A percentile compares a stretch with the other conserved stretches of the same genome.
Evolutionary conservation across 2,797 vertebrate genomes (phyloP).

Genomic region (Helarctos malayanus): DNA sequence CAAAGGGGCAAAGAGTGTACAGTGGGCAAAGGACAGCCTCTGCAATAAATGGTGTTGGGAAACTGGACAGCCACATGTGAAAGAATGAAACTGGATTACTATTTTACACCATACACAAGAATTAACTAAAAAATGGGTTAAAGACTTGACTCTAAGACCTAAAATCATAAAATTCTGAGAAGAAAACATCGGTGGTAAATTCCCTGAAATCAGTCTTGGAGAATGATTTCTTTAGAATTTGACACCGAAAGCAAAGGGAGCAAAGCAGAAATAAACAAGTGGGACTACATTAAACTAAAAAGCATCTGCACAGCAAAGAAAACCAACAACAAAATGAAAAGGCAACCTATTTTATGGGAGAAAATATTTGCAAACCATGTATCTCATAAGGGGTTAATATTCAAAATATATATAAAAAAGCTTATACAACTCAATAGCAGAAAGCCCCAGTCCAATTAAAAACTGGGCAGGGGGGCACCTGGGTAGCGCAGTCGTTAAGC

Average conservation of each 20-base stretch:
- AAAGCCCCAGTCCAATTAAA: neutral
- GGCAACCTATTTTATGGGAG: neutral
- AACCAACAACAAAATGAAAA: neutral
- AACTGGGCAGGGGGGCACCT: neutral
- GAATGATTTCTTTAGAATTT: neutral
- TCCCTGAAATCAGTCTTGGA: neutral
- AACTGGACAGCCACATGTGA: neutral
- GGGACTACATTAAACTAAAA: neutral
- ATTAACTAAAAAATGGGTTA: neutral
- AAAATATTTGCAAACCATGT: neutral
- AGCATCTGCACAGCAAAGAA: neutral
- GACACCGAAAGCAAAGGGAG: neutral
- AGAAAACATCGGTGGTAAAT: neutral
- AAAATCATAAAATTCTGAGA: neutral
- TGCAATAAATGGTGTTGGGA: neutral
- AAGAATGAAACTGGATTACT: neutral
- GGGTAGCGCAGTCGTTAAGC: too few species aligned
- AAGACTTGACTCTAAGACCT: neutral
- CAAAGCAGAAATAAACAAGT: neutral
- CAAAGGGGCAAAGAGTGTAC: neutral
- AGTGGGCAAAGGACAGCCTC: neutral
- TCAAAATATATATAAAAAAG: neutral
- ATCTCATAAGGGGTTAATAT: neutral
- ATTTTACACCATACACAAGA: neutral
- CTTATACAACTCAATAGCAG: neutral